Evolutionary conservation across 2,797 vertebrate species (phyloP).

Genomic region (Acanthiza pusilla): DNA sequence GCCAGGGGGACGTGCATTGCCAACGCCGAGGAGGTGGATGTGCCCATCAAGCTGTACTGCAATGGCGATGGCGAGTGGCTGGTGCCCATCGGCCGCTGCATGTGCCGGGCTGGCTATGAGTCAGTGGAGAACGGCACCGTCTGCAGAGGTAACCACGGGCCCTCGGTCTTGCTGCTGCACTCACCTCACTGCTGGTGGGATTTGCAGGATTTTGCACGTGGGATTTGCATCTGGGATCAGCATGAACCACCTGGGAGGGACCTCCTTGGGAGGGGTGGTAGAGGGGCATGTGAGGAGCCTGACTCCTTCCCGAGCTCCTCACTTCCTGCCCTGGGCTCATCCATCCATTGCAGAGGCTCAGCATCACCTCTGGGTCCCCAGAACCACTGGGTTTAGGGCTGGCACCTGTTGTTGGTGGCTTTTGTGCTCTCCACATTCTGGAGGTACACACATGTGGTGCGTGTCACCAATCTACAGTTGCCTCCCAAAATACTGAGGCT

Average conservation of each 20-base stretch:
- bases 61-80: slow-evolving; percentile 96
- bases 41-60: slow-evolving; percentile 96
- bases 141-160: slow-evolving; percentile 84
- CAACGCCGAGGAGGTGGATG: slow-evolving; percentile 93
- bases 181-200: fast-evolving
- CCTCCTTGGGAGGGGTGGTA: neutral
- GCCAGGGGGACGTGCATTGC: slow-evolving; percentile 88
- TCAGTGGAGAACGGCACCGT: slow-evolving; percentile 84
- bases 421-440: neutral
- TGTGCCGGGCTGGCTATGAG: slow-evolving; percentile 90
- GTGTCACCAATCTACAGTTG: neutral
- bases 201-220: too few species aligned
- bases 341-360: neutral
- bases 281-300: fast-evolving
- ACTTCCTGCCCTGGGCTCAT: fast-evolving
- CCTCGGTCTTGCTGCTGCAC: fast-evolving
- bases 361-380: fast-evolving
- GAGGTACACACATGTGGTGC: fast-evolving
- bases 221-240: neutral
- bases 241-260: fast-evolving
- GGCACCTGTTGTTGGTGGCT: neutral
- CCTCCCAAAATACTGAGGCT: neutral
- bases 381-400: neutral
- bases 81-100: slow-evolving; percentile 93
- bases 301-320: neutral